These are phyloP conservation scores for Amphipoea oculea DNA, from an alignment of 2,888 invertebrate genomes.

Conservation along the genomic window DNA sequence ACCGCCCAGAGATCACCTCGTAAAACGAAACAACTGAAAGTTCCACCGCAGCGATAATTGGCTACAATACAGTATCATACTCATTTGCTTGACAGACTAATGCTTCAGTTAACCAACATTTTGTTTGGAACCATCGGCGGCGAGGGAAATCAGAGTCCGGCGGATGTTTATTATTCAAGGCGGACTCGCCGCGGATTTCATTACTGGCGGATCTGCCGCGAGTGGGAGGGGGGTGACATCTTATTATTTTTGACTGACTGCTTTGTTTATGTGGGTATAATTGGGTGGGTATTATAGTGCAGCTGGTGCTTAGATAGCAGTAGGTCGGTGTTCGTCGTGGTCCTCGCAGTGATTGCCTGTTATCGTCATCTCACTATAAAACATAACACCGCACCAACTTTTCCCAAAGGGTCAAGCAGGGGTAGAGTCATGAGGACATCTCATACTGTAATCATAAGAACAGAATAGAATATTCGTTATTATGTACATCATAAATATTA, in stretches of 20 bases:
- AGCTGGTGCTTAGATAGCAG: not conserved
- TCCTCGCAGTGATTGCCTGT: too few relatives aligned
- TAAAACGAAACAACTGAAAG: conserved; percentile 46
- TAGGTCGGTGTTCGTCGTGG: not conserved
- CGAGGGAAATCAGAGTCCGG: conserved; percentile 81
- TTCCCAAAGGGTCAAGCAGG: not conserved
- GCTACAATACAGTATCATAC: conserved; percentile 56
- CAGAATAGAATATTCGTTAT: too few relatives aligned
- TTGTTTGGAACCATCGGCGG: conserved; percentile 71
- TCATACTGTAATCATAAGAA: not conserved
- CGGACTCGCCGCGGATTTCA: conserved; percentile 72
- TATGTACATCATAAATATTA: too few relatives aligned
- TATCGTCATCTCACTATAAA: not conserved
- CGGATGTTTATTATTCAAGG: conserved; percentile 82
- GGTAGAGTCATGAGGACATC: not conserved
- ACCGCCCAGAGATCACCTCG: conserved; percentile 43
- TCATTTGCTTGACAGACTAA: conserved; percentile 66
- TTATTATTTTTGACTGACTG: conserved; percentile 67
- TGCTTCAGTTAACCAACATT: conserved; percentile 64
- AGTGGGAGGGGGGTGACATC: conserved; percentile 62
- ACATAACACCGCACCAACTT: not conserved
- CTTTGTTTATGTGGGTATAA: conserved; percentile 50
- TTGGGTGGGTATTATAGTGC: conserved; percentile 28
- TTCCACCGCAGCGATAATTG: conserved; percentile 60
- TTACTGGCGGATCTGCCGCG: conserved; percentile 66